These are phyloP conservation scores for Callipepla californica DNA, from an alignment of 2,113 vertebrate genomes.

Conservation along the genomic window DNA sequence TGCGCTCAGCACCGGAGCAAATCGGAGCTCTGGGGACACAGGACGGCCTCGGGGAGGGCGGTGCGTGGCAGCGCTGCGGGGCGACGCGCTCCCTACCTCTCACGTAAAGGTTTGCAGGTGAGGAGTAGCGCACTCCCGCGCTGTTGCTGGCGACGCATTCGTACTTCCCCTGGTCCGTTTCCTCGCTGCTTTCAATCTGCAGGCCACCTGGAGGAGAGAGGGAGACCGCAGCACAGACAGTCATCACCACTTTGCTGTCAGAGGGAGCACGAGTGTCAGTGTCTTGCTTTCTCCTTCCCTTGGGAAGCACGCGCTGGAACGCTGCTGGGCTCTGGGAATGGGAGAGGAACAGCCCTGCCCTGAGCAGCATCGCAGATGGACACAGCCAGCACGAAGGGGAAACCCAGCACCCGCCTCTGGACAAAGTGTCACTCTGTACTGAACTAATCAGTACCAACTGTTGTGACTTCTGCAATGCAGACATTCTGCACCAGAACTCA, in stretches of 20 bases:
- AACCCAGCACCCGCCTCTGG: fast-evolving
- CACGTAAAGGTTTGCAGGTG: slow-evolving; percentile 99
- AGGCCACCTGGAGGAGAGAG: slow-evolving; percentile 88
- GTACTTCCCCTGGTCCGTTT: slow-evolving; percentile 99
- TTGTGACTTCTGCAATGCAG: slow-evolving; percentile 52
- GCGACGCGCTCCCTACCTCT: slow-evolving; percentile 93
- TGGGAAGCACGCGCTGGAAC: fast-evolving
- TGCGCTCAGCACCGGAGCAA: fast-evolving
- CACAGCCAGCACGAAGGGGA: fast-evolving
- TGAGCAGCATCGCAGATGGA: fast-evolving
- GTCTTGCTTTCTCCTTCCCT: not conserved
- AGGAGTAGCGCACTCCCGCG: slow-evolving; percentile 96
- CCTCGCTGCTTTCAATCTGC: slow-evolving; percentile 99
- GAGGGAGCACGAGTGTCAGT: fast-evolving
- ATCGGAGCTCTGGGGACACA: not conserved
- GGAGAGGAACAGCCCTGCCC: not conserved
- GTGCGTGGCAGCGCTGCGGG: slow-evolving; percentile 52
- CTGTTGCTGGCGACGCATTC: slow-evolving; percentile 98
- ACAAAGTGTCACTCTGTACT: not conserved
- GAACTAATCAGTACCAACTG: not conserved
- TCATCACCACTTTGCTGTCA: not conserved
- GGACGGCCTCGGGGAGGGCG: slow-evolving; percentile 18
- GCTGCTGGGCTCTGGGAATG: fast-evolving
- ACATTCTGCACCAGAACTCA: slow-evolving; percentile 33
- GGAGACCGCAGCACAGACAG: slow-evolving; percentile 49